Evolutionary conservation across 2,888 invertebrate genomes (phyloP).

Genomic region (Acleris cristana): DNA sequence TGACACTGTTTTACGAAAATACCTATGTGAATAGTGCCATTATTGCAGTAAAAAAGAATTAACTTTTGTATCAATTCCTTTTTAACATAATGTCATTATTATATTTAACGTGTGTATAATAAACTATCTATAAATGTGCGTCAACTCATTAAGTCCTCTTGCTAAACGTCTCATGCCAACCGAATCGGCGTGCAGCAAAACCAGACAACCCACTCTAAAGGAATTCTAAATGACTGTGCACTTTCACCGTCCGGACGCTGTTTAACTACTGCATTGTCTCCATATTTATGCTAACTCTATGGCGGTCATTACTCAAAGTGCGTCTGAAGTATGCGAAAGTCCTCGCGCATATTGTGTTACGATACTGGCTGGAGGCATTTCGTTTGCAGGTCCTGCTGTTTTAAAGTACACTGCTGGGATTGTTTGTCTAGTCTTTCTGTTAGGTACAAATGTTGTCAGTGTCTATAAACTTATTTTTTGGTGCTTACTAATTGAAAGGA

Average conservation of each 20-base stretch:
- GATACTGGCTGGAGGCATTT: constrained; percentile 23
- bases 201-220: constrained; percentile 40
- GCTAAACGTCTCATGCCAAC: not conserved
- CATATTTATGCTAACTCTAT: constrained; percentile 57
- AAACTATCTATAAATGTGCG: constrained; percentile 1
- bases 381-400: constrained; percentile 5
- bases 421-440: constrained; percentile 1
- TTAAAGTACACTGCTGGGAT: constrained; percentile 23
- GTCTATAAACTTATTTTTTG: no score
- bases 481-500: no score
- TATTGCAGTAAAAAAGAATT: no score
- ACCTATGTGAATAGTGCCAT: no score
- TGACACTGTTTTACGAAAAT: no score
- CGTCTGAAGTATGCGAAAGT: constrained; percentile 39
- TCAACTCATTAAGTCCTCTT: not conserved
- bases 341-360: constrained; percentile 32
- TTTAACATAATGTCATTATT: no score
- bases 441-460: no score
- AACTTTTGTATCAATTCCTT: no score
- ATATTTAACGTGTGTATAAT: no score
- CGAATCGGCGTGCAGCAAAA: constrained; percentile 15
- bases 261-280: constrained; percentile 60
- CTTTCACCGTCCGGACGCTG: constrained; percentile 50
- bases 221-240: constrained; percentile 59
- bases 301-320: constrained; percentile 43